Evolutionary conservation across 2,888 invertebrate genomes (phyloP).

Genomic region (Synanthedon vespiformis): DNA sequence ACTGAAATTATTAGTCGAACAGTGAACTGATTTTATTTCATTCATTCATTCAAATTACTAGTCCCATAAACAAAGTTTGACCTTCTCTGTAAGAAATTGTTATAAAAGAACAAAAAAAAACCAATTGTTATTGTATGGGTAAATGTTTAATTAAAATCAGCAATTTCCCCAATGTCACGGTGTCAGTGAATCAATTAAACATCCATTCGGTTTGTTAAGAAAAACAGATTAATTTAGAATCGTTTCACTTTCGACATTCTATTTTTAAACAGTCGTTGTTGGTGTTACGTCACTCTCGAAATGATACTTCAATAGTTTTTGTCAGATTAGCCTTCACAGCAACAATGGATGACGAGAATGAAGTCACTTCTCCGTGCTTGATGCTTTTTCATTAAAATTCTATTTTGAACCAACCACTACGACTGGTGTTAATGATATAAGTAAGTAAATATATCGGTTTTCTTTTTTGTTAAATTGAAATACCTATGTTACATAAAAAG

Average conservation of each 20-base stretch:
- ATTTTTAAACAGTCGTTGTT: constrained; percentile 12
- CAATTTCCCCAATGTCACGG: constrained; percentile 36
- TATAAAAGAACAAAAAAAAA: too few relatives aligned
- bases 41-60: too few relatives aligned
- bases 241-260: constrained; percentile 34
- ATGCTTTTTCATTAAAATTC: not conserved
- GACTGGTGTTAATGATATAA: too few relatives aligned
- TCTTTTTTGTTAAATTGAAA: too few relatives aligned
- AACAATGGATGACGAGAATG: not conserved
- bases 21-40: too few relatives aligned
- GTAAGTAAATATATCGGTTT: too few relatives aligned
- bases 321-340: constrained; percentile 1
- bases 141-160: constrained; percentile 9
- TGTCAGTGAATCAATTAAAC: constrained; percentile 35
- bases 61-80: too few relatives aligned
- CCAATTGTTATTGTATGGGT: too few relatives aligned
- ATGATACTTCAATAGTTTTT: constrained; percentile 1
- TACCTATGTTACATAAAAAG: too few relatives aligned
- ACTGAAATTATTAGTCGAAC: too few relatives aligned
- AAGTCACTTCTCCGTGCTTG: not conserved
- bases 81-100: too few relatives aligned
- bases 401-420: too few relatives aligned
- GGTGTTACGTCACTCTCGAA: constrained; percentile 14
- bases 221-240: constrained; percentile 40
- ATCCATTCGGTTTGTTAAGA: constrained; percentile 27